Conservation (phyloP, 2,113 vertebrate species). For the Rhinoderma darwinii region DNA sequence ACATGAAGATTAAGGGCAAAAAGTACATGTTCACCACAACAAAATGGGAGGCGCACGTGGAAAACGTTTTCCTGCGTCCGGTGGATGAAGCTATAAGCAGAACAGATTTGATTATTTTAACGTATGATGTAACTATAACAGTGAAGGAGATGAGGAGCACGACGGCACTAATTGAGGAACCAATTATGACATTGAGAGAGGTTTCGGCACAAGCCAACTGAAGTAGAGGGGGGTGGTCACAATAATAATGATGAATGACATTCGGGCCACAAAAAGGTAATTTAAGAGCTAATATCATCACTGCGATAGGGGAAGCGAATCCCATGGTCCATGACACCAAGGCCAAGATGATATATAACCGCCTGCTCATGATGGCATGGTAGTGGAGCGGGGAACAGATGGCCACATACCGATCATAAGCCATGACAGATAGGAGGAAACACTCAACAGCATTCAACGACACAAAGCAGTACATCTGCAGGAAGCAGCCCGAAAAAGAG, state of each 20-base stretch:
- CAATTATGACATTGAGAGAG: not conserved
- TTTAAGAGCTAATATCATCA: conserved; percentile 42
- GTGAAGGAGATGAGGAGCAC: not conserved
- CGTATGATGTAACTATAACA: not conserved
- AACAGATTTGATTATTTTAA: not conserved
- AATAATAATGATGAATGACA: conserved; percentile 6
- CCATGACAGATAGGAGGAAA: not conserved
- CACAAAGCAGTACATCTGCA: not conserved
- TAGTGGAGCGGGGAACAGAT: not conserved
- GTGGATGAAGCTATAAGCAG: not conserved
- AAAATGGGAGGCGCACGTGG: not conserved
- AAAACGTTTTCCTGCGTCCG: not conserved
- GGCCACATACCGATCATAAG: not conserved
- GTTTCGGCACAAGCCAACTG: conserved; percentile 6
- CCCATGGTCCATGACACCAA: not conserved
- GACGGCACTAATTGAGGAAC: not conserved
- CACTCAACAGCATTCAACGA: not conserved
- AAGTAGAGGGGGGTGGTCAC: not conserved
- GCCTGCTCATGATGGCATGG: not conserved
- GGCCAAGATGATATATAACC: not conserved
- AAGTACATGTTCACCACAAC: conserved; percentile 19
- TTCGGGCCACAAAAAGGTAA: conserved; percentile 8
- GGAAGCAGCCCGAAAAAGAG: not conserved
- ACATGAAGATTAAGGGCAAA: conserved; percentile 8
- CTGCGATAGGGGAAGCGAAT: not conserved